Base-by-base conservation (phyloP, 2,888 invertebrate species). In the Trichacis sp. region DNA sequence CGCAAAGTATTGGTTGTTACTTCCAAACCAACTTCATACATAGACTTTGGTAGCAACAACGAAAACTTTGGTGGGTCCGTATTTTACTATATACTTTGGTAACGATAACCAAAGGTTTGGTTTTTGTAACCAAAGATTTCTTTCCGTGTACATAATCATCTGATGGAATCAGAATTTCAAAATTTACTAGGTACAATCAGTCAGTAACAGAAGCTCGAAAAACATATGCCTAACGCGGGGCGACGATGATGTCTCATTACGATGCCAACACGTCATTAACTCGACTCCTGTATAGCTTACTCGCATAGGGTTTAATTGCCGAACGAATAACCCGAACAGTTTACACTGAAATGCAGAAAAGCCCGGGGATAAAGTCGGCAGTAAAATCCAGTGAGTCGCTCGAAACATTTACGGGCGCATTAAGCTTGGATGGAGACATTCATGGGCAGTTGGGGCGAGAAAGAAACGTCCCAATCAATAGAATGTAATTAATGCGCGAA, bases 211-310 rank as follows among this genome's bases (percentile, higher is more conserved):
- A 15, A 14, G n/a, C 40, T 15, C 14, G 14, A n/a, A 74, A 79
- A 80, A 77, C 79, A 79, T 81, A 78, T 81, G 79, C 76, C 75
- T 74, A 75, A 77, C 75, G 75, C 70, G 73, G 69, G 77, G 76
- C 75, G 77, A 57, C 67, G 67, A 80, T 80, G 77, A 81, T 81
- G 74, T 73, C 70, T 77, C 72, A 78, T 82, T 81, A 81, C 75
- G 73, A 80, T 76, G 73, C 76, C 75, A 77, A 82, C 82, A 83
- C 82, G 80, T 83, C 82, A 79, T 83, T 83, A 83, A 82, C 77
- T 77, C 71, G 68, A 62, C 66, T 54, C 68, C 52, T 47, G 58
- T 66, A 61, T 56, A 69, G 55, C 54, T 57, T 55, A 58, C 68
- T 66, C 71, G 68, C 71, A 70, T 68, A 63, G 58, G 56, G 68